phyloP scores from a whole-genome alignment of 2,113 vertebrate species.

The Apteryx owenii region DNA sequence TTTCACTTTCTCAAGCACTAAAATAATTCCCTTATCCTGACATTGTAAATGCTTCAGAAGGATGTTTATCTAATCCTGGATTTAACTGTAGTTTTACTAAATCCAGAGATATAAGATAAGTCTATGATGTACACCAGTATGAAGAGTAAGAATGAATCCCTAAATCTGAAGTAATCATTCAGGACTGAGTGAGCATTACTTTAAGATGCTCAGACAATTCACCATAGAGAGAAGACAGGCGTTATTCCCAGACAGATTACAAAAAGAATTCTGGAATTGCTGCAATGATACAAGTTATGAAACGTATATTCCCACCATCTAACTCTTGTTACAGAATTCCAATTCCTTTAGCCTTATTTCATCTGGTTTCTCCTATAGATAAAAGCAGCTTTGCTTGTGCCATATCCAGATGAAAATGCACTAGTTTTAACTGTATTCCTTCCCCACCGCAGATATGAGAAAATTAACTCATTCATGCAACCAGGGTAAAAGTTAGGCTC shows the following conservation, averaged over 20 bases:
- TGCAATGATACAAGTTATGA: not conserved
- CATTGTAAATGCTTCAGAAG: not conserved
- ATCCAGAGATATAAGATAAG: not conserved
- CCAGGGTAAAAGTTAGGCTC: not conserved
- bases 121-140: not conserved
- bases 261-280: not conserved
- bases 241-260: not conserved
- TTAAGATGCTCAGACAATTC: not conserved
- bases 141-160: not conserved
- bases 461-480: not conserved
- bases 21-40: not conserved
- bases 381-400: not conserved
- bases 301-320: not conserved
- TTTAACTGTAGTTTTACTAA: not conserved
- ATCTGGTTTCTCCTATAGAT: not conserved
- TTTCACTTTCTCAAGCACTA: not conserved
- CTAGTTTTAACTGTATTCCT: not conserved
- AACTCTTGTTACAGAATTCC: not conserved
- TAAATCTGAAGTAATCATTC: slow-evolving; percentile 1
- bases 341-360: not conserved
- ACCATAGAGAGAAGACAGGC: not conserved
- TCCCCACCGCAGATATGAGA: not conserved
- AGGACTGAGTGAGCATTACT: not conserved
- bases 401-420: not conserved
- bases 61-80: not conserved